These are phyloP conservation scores for Torymus tubicola DNA, from an alignment of 2,888 invertebrate genomes.

Conservation along the genomic window DNA sequence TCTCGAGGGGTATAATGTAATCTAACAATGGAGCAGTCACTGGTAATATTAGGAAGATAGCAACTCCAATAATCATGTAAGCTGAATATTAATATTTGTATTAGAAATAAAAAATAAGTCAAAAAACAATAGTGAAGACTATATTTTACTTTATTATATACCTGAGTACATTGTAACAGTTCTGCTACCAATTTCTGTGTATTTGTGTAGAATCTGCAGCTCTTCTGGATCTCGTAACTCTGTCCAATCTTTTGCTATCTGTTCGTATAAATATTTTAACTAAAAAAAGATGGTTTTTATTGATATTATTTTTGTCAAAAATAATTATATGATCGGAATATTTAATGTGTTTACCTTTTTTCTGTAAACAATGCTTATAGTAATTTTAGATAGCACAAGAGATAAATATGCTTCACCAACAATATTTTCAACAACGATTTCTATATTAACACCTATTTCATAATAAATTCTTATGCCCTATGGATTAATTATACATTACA, in stretches of 20 bases:
- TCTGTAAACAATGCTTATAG: slow-evolving; percentile 17
- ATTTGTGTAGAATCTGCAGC: slow-evolving; percentile 10
- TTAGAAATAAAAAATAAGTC: background rate
- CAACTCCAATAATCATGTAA: slow-evolving; percentile 1
- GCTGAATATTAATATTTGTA: background rate
- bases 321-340: background rate
- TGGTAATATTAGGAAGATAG: slow-evolving; percentile 13
- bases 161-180: slow-evolving; percentile 1
- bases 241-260: slow-evolving; percentile 25
- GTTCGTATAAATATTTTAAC: slow-evolving; percentile 2
- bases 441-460: slow-evolving; percentile 30
- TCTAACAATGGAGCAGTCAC: slow-evolving; percentile 10
- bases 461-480: slow-evolving; percentile 35
- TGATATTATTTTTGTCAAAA: background rate
- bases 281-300: background rate
- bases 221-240: slow-evolving; percentile 1
- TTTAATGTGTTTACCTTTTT: slow-evolving; percentile 2
- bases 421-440: slow-evolving; percentile 44
- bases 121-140: too few relatives aligned
- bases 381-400: slow-evolving; percentile 25
- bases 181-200: background rate
- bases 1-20: slow-evolving; percentile 16
- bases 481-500: background rate
- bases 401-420: slow-evolving; percentile 38
- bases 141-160: background rate